Conservation (phyloP, 2,888 invertebrate genomes). For the Exocentrus adspersus region DNA sequence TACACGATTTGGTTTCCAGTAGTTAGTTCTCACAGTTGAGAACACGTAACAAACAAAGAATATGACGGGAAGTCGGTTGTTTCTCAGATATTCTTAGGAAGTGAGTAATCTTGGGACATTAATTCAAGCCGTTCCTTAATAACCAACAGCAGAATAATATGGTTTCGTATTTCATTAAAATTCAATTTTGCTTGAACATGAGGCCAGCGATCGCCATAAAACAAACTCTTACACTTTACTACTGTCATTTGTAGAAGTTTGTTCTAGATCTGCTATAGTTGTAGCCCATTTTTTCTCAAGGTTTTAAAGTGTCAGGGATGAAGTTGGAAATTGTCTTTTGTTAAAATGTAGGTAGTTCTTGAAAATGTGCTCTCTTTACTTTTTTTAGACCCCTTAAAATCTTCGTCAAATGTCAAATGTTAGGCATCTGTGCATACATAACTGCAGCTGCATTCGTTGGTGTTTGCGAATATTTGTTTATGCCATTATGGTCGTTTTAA, state of each 20-base stretch:
- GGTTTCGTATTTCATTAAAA: slow-evolving; percentile 30
- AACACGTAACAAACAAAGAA: slow-evolving; percentile 30
- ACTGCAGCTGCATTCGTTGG: too few relatives aligned
- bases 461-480: too few relatives aligned
- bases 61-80: slow-evolving; percentile 48
- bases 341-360: too few relatives aligned
- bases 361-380: too few relatives aligned
- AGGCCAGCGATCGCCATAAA: not conserved
- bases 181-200: slow-evolving; percentile 30
- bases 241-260: slow-evolving; percentile 2
- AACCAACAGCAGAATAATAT: slow-evolving; percentile 31
- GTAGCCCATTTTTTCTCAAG: not conserved
- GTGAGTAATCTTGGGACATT: slow-evolving; percentile 46
- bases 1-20: slow-evolving; percentile 18
- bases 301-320: too few relatives aligned
- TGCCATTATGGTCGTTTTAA: too few relatives aligned
- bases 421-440: too few relatives aligned
- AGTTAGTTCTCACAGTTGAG: slow-evolving; percentile 42
- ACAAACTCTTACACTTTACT: not conserved
- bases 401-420: too few relatives aligned
- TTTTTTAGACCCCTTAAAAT: too few relatives aligned
- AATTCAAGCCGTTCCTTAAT: slow-evolving; percentile 35
- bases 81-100: slow-evolving; percentile 47
- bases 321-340: too few relatives aligned
- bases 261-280: not conserved